phyloP scores from a whole-genome alignment of 2,797 vertebrate genomes.

The Tapera naevia region DNA sequence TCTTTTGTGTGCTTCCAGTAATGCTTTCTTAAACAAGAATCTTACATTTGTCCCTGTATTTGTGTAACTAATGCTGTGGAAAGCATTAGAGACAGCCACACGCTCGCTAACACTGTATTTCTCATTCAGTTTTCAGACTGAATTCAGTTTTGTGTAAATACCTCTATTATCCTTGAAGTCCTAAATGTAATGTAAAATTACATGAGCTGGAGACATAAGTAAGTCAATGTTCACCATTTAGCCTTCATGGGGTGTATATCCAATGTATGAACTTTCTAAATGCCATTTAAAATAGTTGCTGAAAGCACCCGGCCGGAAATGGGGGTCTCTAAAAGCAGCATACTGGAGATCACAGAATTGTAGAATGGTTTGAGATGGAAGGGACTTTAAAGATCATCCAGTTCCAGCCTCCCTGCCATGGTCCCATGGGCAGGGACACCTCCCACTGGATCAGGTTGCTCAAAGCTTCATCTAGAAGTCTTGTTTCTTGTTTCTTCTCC shows the following conservation, averaged over 20 bases:
- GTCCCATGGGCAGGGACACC: no score
- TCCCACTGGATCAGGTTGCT: no score
- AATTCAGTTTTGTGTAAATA: background rate
- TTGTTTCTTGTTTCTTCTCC: background rate
- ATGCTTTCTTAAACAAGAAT: conserved; percentile 5
- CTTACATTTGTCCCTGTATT: background rate
- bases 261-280: background rate
- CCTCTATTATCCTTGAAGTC: background rate
- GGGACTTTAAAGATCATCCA: no score
- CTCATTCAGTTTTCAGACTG: background rate
- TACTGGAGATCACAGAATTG: background rate
- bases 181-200: background rate
- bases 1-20: conserved; percentile 35
- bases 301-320: background rate
- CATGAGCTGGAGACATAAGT: background rate
- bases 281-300: background rate
- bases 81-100: background rate
- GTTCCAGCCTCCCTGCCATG: no score
- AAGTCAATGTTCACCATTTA: background rate
- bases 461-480: background rate
- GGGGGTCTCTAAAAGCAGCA: background rate
- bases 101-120: background rate
- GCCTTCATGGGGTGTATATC: background rate
- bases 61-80: background rate
- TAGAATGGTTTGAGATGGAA: no score